Conservation (phyloP, 2,113 vertebrate genomes). For the Stercorarius parasiticus region DNA sequence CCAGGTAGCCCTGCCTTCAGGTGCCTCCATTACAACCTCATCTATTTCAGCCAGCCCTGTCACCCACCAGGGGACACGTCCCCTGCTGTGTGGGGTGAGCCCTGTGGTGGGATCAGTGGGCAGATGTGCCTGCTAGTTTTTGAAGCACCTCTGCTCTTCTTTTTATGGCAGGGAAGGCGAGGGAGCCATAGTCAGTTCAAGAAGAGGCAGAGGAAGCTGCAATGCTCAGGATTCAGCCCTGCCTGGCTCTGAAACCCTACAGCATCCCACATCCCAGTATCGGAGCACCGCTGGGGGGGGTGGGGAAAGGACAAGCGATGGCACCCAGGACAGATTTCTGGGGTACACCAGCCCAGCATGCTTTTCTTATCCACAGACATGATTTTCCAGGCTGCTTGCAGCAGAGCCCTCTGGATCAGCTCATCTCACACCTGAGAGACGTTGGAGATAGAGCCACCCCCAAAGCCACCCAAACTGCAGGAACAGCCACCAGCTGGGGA, state of each 20-base stretch:
- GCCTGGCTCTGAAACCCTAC: not conserved
- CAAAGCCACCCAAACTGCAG: not conserved
- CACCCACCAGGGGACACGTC: not conserved
- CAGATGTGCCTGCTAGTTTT: not conserved
- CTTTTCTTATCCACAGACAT: not conserved
- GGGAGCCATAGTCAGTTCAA: not conserved
- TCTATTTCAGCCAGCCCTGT: conserved; percentile 37
- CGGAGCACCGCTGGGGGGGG: not conserved
- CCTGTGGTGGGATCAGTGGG: not conserved
- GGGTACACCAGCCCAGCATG: not conserved
- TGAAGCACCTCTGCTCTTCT: not conserved
- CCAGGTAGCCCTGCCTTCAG: conserved; percentile 54
- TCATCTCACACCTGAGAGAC: not conserved
- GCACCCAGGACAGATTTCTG: not conserved
- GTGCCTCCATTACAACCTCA: conserved; percentile 25
- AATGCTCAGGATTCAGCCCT: not conserved
- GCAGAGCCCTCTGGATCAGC: not conserved
- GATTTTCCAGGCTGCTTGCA: not conserved
- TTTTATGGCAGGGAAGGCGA: not conserved
- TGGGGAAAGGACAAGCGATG: not conserved
- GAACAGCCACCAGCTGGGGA: not conserved
- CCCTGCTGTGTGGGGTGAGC: not conserved
- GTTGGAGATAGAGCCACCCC: not conserved
- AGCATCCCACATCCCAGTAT: not conserved
- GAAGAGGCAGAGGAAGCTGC: not conserved